Evolutionary conservation across 1,140 invertebrate genomes (phyloP).

Genomic region (Drosophila carrolli): DNA sequence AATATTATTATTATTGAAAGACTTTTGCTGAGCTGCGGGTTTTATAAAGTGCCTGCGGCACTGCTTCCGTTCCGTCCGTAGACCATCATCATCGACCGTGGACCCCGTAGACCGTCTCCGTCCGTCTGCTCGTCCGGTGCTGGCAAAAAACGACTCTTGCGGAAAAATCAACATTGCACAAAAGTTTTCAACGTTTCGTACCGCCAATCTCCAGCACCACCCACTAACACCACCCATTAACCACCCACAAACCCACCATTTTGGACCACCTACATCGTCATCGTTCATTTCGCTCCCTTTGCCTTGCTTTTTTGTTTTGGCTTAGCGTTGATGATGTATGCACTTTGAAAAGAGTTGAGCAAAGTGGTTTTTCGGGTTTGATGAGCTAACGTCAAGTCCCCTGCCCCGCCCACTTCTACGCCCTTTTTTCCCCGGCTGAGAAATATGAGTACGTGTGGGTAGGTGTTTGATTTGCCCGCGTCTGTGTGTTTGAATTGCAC

Average conservation of each 20-base stretch:
- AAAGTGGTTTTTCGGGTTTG: slow-evolving; percentile 81
- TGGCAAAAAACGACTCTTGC: slow-evolving; percentile 78
- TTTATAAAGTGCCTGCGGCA: slow-evolving; percentile 74
- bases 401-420: background rate
- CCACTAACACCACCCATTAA: background rate
- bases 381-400: slow-evolving; percentile 76
- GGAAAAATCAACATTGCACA: slow-evolving; percentile 83
- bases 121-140: slow-evolving; percentile 56
- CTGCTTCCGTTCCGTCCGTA: slow-evolving; percentile 22
- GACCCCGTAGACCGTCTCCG: slow-evolving; percentile 36
- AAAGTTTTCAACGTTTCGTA: slow-evolving; percentile 63
- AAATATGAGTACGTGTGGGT: slow-evolving; percentile 39
- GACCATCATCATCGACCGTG: slow-evolving; percentile 13
- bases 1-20: slow-evolving; percentile 79
- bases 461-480: slow-evolving; percentile 24
- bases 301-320: slow-evolving; percentile 76
- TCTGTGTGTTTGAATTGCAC: slow-evolving; percentile 59
- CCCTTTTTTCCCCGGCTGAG: slow-evolving; percentile 4
- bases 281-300: slow-evolving; percentile 59
- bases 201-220: slow-evolving; percentile 26
- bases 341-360: slow-evolving; percentile 82
- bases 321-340: slow-evolving; percentile 81
- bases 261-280: slow-evolving; percentile 15
- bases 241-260: slow-evolving; percentile 1
- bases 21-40: slow-evolving; percentile 74